A percentile compares a stretch with the other conserved stretches of the same genome.
Conservation (phyloP, 2,797 vertebrate species). For the Hirundo rustica region DNA sequence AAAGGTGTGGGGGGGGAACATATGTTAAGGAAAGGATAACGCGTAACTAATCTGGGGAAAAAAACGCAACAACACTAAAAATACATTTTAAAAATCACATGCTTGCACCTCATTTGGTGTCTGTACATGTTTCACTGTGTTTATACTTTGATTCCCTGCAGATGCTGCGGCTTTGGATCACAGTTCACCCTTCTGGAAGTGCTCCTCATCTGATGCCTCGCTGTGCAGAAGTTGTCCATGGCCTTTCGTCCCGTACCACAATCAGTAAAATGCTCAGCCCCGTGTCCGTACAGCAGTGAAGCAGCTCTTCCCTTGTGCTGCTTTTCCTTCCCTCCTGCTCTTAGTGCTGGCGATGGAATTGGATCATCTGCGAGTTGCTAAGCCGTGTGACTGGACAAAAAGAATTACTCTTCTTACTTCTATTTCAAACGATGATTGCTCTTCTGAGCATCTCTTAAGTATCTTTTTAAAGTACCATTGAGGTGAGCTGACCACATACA, state of each 20-base stretch:
- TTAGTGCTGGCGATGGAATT: neutral
- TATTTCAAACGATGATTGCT: neutral
- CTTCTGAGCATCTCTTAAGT: neutral
- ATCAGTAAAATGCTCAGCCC: neutral
- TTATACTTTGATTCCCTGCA: neutral
- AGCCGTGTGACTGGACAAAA: neutral
- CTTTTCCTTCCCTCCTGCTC: neutral
- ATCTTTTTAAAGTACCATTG: neutral
- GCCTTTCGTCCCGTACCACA: neutral
- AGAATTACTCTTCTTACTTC: neutral
- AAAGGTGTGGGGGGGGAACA: rapidly evolving
- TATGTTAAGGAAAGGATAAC: neutral
- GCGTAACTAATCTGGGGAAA: neutral
- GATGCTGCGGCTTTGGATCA: neutral
- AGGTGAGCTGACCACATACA: neutral
- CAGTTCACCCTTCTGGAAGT: neutral
- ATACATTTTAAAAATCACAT: neutral
- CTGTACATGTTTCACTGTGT: neutral
- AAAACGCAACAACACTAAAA: rapidly evolving
- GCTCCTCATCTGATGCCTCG: neutral
- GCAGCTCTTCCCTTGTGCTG: neutral
- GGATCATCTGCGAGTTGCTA: neutral
- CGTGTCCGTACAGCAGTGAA: rapidly evolving
- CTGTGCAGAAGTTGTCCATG: neutral
- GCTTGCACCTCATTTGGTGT: neutral